Conservation (phyloP, 2,113 vertebrate species). For the Tyrannus savana region DNA sequence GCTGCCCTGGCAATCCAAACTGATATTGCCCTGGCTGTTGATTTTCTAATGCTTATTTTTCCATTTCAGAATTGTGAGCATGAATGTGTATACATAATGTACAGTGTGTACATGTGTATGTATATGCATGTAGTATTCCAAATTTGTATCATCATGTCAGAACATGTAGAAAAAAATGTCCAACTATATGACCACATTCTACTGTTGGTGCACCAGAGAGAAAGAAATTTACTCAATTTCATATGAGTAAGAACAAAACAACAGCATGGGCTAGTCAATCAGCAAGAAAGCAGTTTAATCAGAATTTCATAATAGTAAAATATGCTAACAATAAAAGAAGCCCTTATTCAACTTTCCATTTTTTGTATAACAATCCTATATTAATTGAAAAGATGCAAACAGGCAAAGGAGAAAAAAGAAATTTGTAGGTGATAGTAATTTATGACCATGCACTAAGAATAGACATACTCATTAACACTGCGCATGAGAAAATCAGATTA, state of each 20-base stretch:
- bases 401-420: neutral
- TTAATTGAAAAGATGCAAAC: neutral
- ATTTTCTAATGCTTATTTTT: neutral
- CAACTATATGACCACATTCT: neutral
- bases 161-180: neutral
- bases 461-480: slow-evolving; percentile 32
- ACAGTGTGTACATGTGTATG: neutral
- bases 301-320: neutral
- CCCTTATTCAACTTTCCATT: neutral
- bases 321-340: neutral
- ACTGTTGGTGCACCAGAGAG: neutral
- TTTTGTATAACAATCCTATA: neutral
- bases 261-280: neutral
- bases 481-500: neutral
- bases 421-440: slow-evolving; percentile 46
- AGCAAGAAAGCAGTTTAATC: neutral
- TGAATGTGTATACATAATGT: neutral
- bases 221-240: no score
- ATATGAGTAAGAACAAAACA: neutral
- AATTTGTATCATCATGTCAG: neutral
- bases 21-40: neutral
- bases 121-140: neutral
- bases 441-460: slow-evolving; percentile 26
- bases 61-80: neutral
- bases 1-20: neutral